Evolutionary conservation across 2,888 invertebrate species (phyloP).

Genomic region (Fragum whitleyi): DNA sequence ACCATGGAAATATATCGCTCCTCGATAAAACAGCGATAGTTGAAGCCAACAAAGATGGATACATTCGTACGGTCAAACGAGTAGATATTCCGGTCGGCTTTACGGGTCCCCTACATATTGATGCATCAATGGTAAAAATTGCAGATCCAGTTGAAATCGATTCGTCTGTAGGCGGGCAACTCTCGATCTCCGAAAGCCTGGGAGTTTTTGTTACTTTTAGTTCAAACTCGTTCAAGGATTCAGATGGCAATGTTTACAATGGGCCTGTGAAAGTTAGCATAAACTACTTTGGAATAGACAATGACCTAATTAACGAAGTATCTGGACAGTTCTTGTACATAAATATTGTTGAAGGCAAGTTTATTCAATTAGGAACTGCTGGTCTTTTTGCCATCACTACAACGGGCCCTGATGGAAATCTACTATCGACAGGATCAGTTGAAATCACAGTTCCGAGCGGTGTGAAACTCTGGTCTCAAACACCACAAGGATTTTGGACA

Average conservation of each 20-base stretch:
- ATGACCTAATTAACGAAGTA: too few relatives aligned
- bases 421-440: background rate
- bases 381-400: too few relatives aligned
- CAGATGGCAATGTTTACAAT: conserved; percentile 13
- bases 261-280: conserved; percentile 29
- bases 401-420: too few relatives aligned
- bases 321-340: too few relatives aligned
- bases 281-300: too few relatives aligned
- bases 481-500: conserved; percentile 11
- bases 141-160: conserved; percentile 29
- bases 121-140: conserved; percentile 27
- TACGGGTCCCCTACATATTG: conserved; percentile 28
- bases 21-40: background rate
- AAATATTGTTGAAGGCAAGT: too few relatives aligned
- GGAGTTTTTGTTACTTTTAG: conserved; percentile 26
- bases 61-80: background rate
- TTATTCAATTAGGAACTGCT: too few relatives aligned
- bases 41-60: background rate
- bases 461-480: conserved; percentile 40
- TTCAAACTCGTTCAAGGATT: conserved; percentile 20
- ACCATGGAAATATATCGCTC: background rate
- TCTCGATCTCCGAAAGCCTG: conserved; percentile 23
- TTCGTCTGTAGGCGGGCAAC: background rate
- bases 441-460: conserved; percentile 1
- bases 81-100: conserved; percentile 28